Conservation (phyloP, 1,140 invertebrate genomes). For the Drosophila sp. region DNA sequence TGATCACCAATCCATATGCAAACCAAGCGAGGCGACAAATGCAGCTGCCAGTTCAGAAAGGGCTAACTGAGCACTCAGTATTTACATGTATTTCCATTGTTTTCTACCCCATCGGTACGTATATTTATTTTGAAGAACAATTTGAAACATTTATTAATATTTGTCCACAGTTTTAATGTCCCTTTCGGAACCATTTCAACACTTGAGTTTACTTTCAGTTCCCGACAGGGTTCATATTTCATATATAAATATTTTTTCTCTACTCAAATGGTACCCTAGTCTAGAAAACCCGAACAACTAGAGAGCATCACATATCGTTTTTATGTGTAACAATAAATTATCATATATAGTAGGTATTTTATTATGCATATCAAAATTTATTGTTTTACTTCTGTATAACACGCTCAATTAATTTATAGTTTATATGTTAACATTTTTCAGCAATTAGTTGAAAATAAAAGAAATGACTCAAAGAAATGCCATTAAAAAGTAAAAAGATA, state of each 20-base stretch:
- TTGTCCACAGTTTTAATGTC: conserved; percentile 40
- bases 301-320: too few species aligned
- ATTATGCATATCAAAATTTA: too few species aligned
- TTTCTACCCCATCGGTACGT: not conserved
- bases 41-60: conserved; percentile 49
- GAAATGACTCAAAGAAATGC: too few species aligned
- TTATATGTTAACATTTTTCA: too few species aligned
- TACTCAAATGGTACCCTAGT: not conserved
- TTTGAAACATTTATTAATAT: conserved; percentile 32
- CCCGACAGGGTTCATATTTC: not conserved
- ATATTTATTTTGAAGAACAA: conserved; percentile 3
- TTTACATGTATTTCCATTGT: not conserved
- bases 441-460: too few species aligned
- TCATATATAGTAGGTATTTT: too few species aligned
- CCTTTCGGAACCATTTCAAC: not conserved
- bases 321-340: too few species aligned
- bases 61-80: conserved; percentile 8
- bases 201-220: not conserved
- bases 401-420: too few species aligned
- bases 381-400: too few species aligned
- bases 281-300: too few species aligned
- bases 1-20: conserved; percentile 33
- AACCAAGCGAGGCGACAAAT: conserved; percentile 17
- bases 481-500: too few species aligned
- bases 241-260: not conserved